Evolutionary conservation across 92 coral and sea anemone species (phyloP), one percentile per base, ranked within the genome.

Genomic region (Porites cylindrica): DNA sequence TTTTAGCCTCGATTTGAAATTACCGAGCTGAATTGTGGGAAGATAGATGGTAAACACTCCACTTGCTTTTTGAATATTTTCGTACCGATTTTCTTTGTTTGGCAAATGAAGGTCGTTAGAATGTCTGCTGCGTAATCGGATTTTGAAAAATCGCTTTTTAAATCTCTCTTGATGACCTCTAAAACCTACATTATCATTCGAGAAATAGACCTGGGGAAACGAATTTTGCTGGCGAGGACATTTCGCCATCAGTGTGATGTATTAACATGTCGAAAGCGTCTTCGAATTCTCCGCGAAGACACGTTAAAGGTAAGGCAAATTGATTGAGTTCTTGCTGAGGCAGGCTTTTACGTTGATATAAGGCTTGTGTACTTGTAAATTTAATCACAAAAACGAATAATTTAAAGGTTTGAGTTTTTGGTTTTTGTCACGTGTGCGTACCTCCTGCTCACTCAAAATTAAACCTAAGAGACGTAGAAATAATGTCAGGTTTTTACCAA

Each of bases 231-330:
- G 77, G 47, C 69, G 32, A 67, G 20, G 51, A 70, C 8, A 4
- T 81, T 56, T 69, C 76, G 16, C n/a, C 19, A 21, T 80, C 19
- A 51, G 4, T 50, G 20, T 53, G 69, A 38, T 71, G 67, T n/a
- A n/a, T 59, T 58, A 38, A 70, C 43, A 70, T 82, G 78, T 70
- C 78, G 76, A 82, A 38, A 70, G 68, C 58, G 26, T 13, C 77
- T 23, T 82, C 61, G 16, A 56, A 56, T 56, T 56, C 86, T 32
- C 86, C 86, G 69, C 77, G 76, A 23, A 67, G 77, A 54, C 18
- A 70, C 0, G 86, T 58, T 9, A 66, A 56, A 82, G 86, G 86
- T 82, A 29, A 59, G 65, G 14, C 60, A 12, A 23, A 2, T 23
- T 6, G 3, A 16, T 2, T 12, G 7, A 59, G 63, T 7, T 3